Conservation (phyloP, 2,888 invertebrate genomes). For the Neoitamus cyanurus region DNA sequence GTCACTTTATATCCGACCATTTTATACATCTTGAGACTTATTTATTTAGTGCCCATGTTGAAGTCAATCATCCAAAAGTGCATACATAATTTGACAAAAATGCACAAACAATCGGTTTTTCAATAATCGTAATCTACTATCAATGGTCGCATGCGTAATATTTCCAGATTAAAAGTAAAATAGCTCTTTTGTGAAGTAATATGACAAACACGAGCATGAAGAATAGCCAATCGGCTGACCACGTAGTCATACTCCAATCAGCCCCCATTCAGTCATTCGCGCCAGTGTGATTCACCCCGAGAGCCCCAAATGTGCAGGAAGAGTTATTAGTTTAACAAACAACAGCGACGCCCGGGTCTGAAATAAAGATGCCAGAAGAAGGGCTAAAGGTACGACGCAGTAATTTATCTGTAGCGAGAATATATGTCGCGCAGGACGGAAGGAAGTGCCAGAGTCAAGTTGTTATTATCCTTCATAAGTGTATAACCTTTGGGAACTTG, state of each 20-base stretch:
- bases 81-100: too few relatives aligned
- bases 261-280: not conserved
- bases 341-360: not conserved
- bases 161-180: too few relatives aligned
- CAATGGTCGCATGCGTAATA: too few relatives aligned
- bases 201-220: too few relatives aligned
- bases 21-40: too few relatives aligned
- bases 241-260: not conserved
- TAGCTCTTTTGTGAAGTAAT: too few relatives aligned
- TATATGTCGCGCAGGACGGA: not conserved
- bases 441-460: slow-evolving; percentile 28
- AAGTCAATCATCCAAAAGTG: too few relatives aligned
- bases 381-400: slow-evolving; percentile 17
- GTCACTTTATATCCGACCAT: too few relatives aligned
- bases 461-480: slow-evolving; percentile 45
- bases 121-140: too few relatives aligned
- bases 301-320: not conserved
- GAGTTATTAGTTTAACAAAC: slow-evolving; percentile 1
- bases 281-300: not conserved
- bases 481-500: slow-evolving; percentile 32
- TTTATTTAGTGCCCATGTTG: too few relatives aligned
- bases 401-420: slow-evolving; percentile 33
- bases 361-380: slow-evolving; percentile 23
- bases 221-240: too few relatives aligned
- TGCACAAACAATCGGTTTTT: too few relatives aligned